Conservation (phyloP, 35 echinoderm and acorn worm species). For the Holothuria glaberrima region DNA sequence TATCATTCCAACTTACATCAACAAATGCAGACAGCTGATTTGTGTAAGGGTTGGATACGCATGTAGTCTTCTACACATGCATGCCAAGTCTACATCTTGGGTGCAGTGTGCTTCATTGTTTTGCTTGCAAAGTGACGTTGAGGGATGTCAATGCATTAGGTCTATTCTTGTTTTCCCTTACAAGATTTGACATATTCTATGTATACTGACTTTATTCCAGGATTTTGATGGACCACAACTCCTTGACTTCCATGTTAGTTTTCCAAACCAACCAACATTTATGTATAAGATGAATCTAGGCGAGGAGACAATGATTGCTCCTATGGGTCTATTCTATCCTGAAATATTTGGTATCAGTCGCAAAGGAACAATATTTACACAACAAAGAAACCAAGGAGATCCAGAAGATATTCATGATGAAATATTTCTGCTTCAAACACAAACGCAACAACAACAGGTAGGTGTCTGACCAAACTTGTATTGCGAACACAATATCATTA, state of each 20-base stretch:
- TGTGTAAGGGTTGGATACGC: no score
- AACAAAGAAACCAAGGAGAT: constrained; percentile 96
- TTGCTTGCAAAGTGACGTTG: no score
- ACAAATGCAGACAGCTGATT: no score
- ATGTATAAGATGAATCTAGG: constrained; percentile 97
- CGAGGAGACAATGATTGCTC: constrained; percentile 87
- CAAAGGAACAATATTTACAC: constrained; percentile 80
- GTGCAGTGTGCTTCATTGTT: no score
- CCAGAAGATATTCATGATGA: constrained; percentile 97
- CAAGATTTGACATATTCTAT: no score
- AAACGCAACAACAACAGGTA: constrained; percentile 43
- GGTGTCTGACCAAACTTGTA: no score
- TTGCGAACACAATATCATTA: no score
- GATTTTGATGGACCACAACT: constrained; percentile 91
- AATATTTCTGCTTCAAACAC: constrained; percentile 90
- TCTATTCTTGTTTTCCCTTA: no score
- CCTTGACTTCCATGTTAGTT: constrained; percentile 91
- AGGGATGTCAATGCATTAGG: no score
- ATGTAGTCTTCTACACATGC: no score
- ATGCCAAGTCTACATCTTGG: no score
- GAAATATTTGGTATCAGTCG: constrained; percentile 79
- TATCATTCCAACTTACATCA: no score
- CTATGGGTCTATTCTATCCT: constrained; percentile 96
- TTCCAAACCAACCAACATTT: constrained; percentile 83
- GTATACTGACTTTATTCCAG: constrained; percentile 9